phyloP scores from a whole-genome alignment of 1,140 invertebrate genomes.

The Drosophila simulans region DNA sequence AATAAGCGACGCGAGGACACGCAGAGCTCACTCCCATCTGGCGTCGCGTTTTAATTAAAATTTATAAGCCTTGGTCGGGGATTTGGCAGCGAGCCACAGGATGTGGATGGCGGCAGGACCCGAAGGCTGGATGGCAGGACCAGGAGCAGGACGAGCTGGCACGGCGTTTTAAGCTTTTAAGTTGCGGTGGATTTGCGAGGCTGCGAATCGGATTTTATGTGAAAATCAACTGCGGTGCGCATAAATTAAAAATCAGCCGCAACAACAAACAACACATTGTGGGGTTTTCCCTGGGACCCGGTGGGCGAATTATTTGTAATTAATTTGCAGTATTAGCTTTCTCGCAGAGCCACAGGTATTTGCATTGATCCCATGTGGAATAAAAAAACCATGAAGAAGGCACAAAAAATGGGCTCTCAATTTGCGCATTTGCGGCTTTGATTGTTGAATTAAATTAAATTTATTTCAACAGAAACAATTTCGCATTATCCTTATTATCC shows the following conservation, averaged over 20 bases:
- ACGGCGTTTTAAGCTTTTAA: conserved; percentile 80
- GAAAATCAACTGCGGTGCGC: conserved; percentile 79
- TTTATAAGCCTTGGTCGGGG: conserved; percentile 78
- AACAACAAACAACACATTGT: conserved; percentile 28
- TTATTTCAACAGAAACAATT: conserved; percentile 59
- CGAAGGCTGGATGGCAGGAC: not conserved
- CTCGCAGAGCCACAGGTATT: conserved; percentile 17
- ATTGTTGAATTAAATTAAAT: conserved; percentile 75
- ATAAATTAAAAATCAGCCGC: conserved; percentile 78
- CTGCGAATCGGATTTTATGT: conserved; percentile 71
- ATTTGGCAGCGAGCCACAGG: conserved; percentile 58
- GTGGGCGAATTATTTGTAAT: conserved; percentile 72
- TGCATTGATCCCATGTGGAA: conserved; percentile 36
- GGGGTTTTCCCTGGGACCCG: not conserved
- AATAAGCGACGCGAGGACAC: conserved; percentile 64
- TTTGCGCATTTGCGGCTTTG: conserved; percentile 71
- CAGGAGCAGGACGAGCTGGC: conserved; percentile 14
- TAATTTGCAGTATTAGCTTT: conserved; percentile 76
- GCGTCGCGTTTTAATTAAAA: conserved; percentile 77
- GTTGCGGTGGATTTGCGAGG: conserved; percentile 75
- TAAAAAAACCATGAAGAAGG: not conserved
- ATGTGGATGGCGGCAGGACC: conserved; percentile 31
- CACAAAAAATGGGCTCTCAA: conserved; percentile 35
- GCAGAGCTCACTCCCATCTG: conserved; percentile 42
- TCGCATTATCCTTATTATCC: conserved; percentile 59